Evolutionary conservation across 2,888 invertebrate species (phyloP), one percentile per base, ranked within the genome.

Genomic region (Limnephilus auricula): DNA sequence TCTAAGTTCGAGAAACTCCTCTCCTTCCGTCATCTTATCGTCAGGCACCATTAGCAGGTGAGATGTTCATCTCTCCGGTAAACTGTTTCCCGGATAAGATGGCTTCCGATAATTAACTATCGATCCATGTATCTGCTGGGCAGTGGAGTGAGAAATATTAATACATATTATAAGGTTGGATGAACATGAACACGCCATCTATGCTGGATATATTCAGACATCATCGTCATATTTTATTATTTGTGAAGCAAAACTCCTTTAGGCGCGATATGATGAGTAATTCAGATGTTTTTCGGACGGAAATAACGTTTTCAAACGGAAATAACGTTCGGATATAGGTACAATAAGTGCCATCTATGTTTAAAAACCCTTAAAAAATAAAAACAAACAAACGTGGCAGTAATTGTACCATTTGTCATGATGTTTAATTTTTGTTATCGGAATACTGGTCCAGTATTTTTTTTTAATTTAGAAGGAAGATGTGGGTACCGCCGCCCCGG

Each of bases 101-200:
- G 31, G 25, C 15, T 15, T 65, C 30, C 31, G 40, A 45, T 86
- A 50, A 50, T 86, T 86, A 86, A 86, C 31, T 50, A 86, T 86
- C 50, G 86, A 50, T 31, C 34, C 86, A 18, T 86, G 34, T 34
- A 82, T 82, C 82, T 18, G 18, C 15, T 34, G 34, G 82, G 82
- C 18, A 82, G 18, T 15, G 82, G 18, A 82, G 34, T 37, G 82
- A 37, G n/a, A 82, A n/a, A n/a, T n/a, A 40, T 40, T 12, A 40
- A 32, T 31, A 82, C 15, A 25, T 45, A 45, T 82, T 9, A 82
- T 34, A 31, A 34, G 82, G 34, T 34, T 37, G 65, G 34, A 15
- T 45, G 45, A 13, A 34, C 34, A 80, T 80, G 30, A 32, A 34
- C 82, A 32, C 82, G 34, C 37, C 32, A 34, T 31, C 34, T 34